Conservation (phyloP, 2,797 vertebrate genomes). For the Oreortyx pictus region DNA sequence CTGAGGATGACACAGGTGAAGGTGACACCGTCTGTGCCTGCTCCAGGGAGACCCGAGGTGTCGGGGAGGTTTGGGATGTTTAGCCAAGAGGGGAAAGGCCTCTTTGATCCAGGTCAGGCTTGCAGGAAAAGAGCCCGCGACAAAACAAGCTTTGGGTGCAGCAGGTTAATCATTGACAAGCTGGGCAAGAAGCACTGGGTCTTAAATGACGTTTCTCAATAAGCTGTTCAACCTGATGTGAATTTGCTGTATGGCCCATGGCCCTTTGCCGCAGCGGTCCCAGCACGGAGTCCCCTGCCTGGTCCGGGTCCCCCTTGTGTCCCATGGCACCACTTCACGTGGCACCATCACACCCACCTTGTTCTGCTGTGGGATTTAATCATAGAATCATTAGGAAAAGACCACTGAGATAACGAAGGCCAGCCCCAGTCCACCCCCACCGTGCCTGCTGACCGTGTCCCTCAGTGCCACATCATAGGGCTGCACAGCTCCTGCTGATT, state of each 20-base stretch:
- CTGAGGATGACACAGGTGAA: background rate
- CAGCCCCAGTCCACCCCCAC: too few relatives aligned
- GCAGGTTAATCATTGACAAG: background rate
- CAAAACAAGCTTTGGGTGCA: background rate
- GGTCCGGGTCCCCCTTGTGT: background rate
- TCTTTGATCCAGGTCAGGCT: background rate
- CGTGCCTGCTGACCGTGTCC: too few relatives aligned
- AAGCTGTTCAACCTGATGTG: background rate
- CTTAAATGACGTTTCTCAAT: background rate
- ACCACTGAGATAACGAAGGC: too few relatives aligned
- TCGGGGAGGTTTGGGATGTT: background rate
- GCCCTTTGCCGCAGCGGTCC: background rate
- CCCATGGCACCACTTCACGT: background rate
- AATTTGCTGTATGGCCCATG: background rate
- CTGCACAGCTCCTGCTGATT: background rate
- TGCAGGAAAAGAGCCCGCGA: background rate
- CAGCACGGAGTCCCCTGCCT: background rate
- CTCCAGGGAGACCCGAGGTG: background rate
- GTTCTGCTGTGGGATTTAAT: background rate
- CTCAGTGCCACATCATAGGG: too few relatives aligned
- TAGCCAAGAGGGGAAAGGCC: background rate
- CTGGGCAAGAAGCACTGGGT: accelerated
- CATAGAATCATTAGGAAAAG: too few relatives aligned
- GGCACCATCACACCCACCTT: background rate
- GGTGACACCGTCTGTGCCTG: background rate